Evolutionary conservation across 2,888 invertebrate genomes (phyloP).

Genomic region (Dasysyrphus albostriatus): DNA sequence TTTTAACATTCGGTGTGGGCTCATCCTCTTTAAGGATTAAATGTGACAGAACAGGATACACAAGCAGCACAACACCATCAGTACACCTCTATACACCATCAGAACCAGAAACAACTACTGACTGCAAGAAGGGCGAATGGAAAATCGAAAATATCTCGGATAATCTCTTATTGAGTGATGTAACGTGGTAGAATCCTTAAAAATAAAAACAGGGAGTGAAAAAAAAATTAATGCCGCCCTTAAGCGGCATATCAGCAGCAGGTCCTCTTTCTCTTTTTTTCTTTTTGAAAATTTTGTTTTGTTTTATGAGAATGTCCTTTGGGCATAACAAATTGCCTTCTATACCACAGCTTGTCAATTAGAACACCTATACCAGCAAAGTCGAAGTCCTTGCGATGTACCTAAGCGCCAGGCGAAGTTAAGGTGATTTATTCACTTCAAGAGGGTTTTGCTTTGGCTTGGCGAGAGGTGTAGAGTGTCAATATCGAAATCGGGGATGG

Average conservation of each 20-base stretch:
- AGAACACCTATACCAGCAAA: conserved; percentile 50
- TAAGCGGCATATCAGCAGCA: conserved; percentile 53
- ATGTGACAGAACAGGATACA: conserved; percentile 47
- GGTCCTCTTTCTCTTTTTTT: conserved; percentile 39
- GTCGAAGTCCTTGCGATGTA: conserved; percentile 25
- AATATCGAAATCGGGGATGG: neutral
- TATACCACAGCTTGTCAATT: conserved; percentile 61
- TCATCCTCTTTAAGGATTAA: conserved; percentile 66
- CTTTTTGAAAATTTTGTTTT: conserved; percentile 43
- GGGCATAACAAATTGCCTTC: conserved; percentile 57
- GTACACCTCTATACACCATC: neutral
- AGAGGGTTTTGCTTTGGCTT: conserved; percentile 35
- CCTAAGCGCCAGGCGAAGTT: neutral
- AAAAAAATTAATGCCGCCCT: conserved; percentile 38
- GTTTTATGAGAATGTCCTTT: conserved; percentile 68
- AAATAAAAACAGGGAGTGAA: conserved; percentile 13
- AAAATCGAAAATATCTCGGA: conserved; percentile 68
- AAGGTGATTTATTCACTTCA: conserved; percentile 67
- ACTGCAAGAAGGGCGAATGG: conserved; percentile 9
- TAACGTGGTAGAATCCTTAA: conserved; percentile 65
- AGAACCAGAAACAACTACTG: neutral
- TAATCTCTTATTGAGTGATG: conserved; percentile 73
- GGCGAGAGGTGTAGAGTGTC: conserved; percentile 18
- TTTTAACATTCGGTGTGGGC: neutral
- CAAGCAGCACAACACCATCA: neutral